Evolutionary conservation across 2,797 vertebrate species (phyloP).

Genomic region (Pantherophis vulpinus): DNA sequence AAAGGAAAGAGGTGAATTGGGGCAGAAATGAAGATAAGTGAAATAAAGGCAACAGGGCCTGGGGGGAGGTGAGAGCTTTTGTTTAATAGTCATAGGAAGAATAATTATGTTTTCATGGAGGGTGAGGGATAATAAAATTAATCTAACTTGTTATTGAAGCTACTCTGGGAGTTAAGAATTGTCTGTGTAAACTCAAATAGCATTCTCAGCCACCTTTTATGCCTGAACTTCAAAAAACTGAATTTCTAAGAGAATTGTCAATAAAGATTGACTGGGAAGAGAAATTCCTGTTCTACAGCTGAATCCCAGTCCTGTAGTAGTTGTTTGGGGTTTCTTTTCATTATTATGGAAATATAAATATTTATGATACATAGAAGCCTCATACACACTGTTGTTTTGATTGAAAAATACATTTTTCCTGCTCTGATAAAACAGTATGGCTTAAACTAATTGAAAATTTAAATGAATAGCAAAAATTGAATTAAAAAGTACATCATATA

Average conservation of each 20-base stretch:
- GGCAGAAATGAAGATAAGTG: neutral
- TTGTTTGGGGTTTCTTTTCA: neutral
- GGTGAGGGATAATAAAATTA: neutral
- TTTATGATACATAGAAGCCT: neutral
- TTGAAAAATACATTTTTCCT: neutral
- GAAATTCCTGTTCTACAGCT: neutral
- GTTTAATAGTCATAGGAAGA: neutral
- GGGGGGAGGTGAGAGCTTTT: neutral
- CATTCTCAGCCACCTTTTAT: neutral
- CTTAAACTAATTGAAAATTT: neutral
- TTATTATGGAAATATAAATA: conserved; percentile 6
- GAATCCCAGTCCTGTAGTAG: neutral
- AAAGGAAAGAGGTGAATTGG: conserved; percentile 32
- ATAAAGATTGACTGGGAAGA: neutral
- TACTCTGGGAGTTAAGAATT: conserved; percentile 18
- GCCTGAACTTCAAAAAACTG: conserved; percentile 12
- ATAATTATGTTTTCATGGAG: neutral
- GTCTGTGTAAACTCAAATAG: neutral
- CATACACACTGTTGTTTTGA: neutral
- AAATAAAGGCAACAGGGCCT: neutral
- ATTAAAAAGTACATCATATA: neutral
- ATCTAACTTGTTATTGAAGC: conserved; percentile 27
- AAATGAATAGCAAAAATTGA: neutral
- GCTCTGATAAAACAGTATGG: neutral
- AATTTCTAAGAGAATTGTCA: neutral